These are phyloP conservation scores for Ceyx melanurus DNA, from an alignment of 2,113 vertebrate genomes.

Conservation along the genomic window DNA sequence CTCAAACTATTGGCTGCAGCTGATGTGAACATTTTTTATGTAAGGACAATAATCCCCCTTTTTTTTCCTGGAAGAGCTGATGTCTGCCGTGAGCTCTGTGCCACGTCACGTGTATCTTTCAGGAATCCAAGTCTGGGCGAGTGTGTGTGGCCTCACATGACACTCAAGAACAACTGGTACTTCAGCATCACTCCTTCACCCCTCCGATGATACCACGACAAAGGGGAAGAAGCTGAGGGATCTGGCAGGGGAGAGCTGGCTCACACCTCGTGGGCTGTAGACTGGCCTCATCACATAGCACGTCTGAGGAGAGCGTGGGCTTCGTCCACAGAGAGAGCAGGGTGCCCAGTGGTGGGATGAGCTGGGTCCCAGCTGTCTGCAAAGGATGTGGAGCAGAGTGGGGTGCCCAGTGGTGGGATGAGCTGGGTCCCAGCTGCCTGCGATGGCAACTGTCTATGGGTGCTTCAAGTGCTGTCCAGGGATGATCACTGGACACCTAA, in stretches of 20 bases:
- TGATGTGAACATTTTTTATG: accelerated
- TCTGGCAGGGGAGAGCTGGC: neutral
- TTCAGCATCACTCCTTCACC: neutral
- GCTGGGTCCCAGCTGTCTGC: neutral
- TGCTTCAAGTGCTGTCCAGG: accelerated
- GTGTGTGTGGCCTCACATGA: neutral
- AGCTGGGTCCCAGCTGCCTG: neutral
- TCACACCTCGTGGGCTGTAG: neutral
- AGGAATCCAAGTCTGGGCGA: neutral
- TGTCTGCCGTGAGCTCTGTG: neutral
- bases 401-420: accelerated
- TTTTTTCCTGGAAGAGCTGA: neutral
- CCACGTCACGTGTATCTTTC: neutral
- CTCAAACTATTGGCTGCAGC: neutral
- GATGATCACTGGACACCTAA: neutral
- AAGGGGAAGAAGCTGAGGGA: neutral
- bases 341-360: accelerated
- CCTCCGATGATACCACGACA: neutral
- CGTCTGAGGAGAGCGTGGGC: neutral
- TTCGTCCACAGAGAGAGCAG: neutral
- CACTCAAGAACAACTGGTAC: neutral
- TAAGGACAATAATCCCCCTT: neutral
- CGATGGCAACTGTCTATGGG: accelerated
- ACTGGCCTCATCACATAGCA: neutral
- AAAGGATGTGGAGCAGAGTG: neutral